Evolutionary conservation across 2,888 invertebrate species (phyloP), one percentile per base, ranked within the genome.

Genomic region (Pyrrhosoma nymphula): DNA sequence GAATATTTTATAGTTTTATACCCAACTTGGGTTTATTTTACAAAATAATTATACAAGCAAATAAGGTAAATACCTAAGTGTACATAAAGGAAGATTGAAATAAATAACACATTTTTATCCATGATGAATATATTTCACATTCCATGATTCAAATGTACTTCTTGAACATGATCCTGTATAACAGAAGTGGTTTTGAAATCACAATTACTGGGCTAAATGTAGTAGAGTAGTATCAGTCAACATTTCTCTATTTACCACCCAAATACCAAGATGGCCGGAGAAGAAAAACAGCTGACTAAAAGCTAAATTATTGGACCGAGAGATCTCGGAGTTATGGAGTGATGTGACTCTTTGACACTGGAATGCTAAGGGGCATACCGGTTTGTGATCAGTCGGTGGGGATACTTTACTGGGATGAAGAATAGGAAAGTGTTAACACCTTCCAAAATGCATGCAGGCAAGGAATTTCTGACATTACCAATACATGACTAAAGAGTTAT

Each of bases 111-210:
- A 39, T 47, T 63, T 93, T 93, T 93, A 93, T 93, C 69, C 93
- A 93, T 93, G 93, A 93, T 93, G 93, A 93, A 93, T 93, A 93
- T 93, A 93, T 93, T 93, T 93, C 93, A 93, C 93, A 93, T 93
- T 93, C 93, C 93, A 93, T 93, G 93, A 93, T 93, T 93, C 93
- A 93, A 93, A 93, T 93, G 93, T 93, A 93, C 93, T 69, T 93
- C 47, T 93, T 93, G 93, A 93, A 93, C 93, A 93, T 93, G 69
- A 93, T 93, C 93, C 93, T 93, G 93, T 93, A 69, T 93, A 69
- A 93, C 93, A 93, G 93, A 63, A 93, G 93, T 93, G 93, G 93
- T 69, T 82, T 93, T 93, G 75, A 93, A 93, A 93, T 93, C 93
- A 93, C 93, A 93, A 93, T 47, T 93, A 93, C 93, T 69, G 93